Percentiles rank a stretch among this genome's conserved stretches.
These are phyloP conservation scores for Porites lobata DNA, from an alignment of 92 coral and sea anemone genomes.

Conservation along the genomic window DNA sequence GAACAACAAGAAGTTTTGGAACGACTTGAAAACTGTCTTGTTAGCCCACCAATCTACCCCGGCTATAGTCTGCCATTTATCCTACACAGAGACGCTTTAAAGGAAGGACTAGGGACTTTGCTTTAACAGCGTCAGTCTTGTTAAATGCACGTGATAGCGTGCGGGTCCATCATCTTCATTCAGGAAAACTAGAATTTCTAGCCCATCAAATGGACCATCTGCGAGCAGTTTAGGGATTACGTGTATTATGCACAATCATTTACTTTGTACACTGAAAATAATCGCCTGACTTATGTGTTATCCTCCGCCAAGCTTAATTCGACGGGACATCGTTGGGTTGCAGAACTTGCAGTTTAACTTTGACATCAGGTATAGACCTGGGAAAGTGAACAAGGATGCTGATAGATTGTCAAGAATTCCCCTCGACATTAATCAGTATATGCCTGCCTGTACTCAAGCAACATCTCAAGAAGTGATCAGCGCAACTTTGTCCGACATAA, in stretches of 20 bases:
- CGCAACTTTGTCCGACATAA: slow-evolving; percentile 36
- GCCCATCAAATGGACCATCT: no score
- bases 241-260: slow-evolving; percentile 11
- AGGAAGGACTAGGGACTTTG: slow-evolving; percentile 40
- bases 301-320: slow-evolving; percentile 54
- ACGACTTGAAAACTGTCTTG: slow-evolving; percentile 13
- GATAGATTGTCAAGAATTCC: slow-evolving; percentile 53
- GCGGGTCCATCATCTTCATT: no score
- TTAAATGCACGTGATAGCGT: no score
- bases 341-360: slow-evolving; percentile 31
- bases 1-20: slow-evolving; percentile 21
- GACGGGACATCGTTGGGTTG: slow-evolving; percentile 49
- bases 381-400: slow-evolving; percentile 45
- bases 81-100: slow-evolving; percentile 48
- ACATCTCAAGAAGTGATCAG: slow-evolving; percentile 50
- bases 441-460: slow-evolving; percentile 38
- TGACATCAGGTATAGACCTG: slow-evolving; percentile 48
- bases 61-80: slow-evolving; percentile 38
- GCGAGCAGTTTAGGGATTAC: no score
- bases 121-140: no score
- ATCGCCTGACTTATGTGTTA: slow-evolving; percentile 50
- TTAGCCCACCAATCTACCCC: slow-evolving; percentile 52
- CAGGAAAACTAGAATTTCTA: no score
- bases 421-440: slow-evolving; percentile 47
- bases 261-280: neutral